These are phyloP conservation scores for Zhengitettix transpicula DNA, from an alignment of 2,888 invertebrate species.

Conservation along the genomic window DNA sequence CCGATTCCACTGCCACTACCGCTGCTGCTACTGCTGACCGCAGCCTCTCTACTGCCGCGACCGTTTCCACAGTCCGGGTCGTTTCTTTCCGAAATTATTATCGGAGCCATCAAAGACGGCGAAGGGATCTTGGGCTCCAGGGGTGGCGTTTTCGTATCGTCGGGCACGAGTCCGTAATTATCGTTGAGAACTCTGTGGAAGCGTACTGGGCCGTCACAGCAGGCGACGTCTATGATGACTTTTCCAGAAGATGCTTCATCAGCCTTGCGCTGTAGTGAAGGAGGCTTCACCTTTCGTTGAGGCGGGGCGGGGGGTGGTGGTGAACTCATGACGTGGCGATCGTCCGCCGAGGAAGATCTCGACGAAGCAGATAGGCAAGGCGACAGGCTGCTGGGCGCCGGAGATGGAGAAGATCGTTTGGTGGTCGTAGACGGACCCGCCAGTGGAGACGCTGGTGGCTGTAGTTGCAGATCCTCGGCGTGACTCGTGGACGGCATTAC, in stretches of 20 bases:
- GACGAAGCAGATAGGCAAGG: conserved; percentile 7
- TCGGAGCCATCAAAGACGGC: not conserved
- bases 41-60: not conserved
- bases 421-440: conserved; percentile 15
- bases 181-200: conserved; percentile 73
- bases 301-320: not conserved
- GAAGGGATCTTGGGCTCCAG: not conserved
- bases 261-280: not conserved
- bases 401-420: conserved; percentile 6
- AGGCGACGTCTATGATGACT: conserved; percentile 71
- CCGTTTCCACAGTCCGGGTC: too few relatives aligned
- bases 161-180: conserved; percentile 43
- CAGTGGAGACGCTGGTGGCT: conserved; percentile 17
- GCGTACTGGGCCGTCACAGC: conserved; percentile 78
- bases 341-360: not conserved
- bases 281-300: not conserved
- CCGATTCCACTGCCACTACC: not conserved
- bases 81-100: too few relatives aligned
- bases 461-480: not conserved
- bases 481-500: not conserved
- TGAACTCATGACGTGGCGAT: not conserved
- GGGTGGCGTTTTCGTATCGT: conserved; percentile 14
- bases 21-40: not conserved
- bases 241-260: conserved; percentile 20
- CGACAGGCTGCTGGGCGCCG: conserved; percentile 10